These are phyloP conservation scores for Drosophila subobscura DNA, from an alignment of 1,140 invertebrate species.

Conservation along the genomic window DNA sequence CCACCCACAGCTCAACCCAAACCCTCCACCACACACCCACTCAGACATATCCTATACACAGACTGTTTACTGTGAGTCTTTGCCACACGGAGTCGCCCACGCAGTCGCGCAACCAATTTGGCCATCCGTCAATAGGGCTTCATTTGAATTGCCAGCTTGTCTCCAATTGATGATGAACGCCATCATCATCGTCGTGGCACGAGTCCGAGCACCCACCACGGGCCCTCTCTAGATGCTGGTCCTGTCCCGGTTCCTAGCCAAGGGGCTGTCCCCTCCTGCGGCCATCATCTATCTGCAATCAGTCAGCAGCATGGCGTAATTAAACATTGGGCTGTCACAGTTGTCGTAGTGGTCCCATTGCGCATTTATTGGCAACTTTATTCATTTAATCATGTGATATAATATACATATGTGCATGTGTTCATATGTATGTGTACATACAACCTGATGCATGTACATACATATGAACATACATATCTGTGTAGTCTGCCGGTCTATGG, in stretches of 20 bases:
- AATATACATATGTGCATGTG: not conserved
- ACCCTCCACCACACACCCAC: constrained; percentile 13
- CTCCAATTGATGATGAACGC: constrained; percentile 67
- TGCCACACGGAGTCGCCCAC: constrained; percentile 56
- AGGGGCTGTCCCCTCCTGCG: constrained; percentile 6
- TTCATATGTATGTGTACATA: not conserved
- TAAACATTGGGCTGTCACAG: constrained; percentile 59
- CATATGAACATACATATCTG: not conserved
- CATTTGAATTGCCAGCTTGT: constrained; percentile 79
- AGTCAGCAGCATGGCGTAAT: constrained; percentile 76
- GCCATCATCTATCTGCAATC: constrained; percentile 51
- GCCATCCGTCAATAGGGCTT: constrained; percentile 76
- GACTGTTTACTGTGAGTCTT: not conserved
- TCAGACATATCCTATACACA: not conserved
- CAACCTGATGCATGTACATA: constrained; percentile 12
- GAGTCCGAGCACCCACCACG: constrained; percentile 3
- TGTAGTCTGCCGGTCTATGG: constrained; percentile 14
- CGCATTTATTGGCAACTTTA: constrained; percentile 41
- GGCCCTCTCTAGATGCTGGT: constrained; percentile 30
- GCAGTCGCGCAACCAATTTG: constrained; percentile 64
- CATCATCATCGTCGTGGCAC: constrained; percentile 9
- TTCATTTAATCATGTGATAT: constrained; percentile 38
- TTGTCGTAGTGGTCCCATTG: constrained; percentile 30
- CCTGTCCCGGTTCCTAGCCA: constrained; percentile 13
- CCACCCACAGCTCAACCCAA: constrained; percentile 1